Conservation (phyloP, 2,888 invertebrate genomes). For the Cryptocephalus moraei region DNA sequence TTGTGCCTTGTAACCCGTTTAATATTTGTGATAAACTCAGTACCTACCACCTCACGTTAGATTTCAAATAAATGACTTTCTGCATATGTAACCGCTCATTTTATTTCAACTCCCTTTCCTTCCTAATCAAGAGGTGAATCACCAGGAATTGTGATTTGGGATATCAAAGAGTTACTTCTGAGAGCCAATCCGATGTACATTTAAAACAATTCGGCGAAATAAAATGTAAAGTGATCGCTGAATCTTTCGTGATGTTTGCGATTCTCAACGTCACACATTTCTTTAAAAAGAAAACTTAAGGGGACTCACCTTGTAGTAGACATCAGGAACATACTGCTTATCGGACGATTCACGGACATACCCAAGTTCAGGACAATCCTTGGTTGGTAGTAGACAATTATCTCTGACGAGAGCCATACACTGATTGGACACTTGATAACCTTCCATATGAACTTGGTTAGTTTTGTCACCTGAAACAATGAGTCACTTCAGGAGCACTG, state of each 20-base stretch:
- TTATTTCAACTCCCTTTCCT: neutral
- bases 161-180: too few relatives aligned
- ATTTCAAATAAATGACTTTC: constrained; percentile 35
- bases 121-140: too few relatives aligned
- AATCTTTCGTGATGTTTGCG: too few relatives aligned
- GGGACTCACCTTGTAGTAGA: constrained; percentile 84
- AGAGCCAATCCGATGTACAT: too few relatives aligned
- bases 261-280: too few relatives aligned
- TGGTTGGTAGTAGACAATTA: constrained; percentile 87
- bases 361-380: constrained; percentile 93
- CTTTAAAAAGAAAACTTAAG: neutral
- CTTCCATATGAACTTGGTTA: constrained; percentile 95
- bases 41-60: constrained; percentile 37
- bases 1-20: constrained; percentile 37
- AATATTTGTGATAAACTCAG: constrained; percentile 37
- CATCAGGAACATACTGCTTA: constrained; percentile 96
- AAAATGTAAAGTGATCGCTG: too few relatives aligned
- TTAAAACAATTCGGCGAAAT: too few relatives aligned
- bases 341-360: constrained; percentile 89
- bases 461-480: constrained; percentile 61
- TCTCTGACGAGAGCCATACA: constrained; percentile 95
- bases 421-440: constrained; percentile 97
- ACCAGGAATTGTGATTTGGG: too few relatives aligned
- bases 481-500: neutral
- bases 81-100: constrained; percentile 24